Base-by-base conservation (phyloP, 2,797 vertebrate species). In the Crypturellus tataupa region DNA sequence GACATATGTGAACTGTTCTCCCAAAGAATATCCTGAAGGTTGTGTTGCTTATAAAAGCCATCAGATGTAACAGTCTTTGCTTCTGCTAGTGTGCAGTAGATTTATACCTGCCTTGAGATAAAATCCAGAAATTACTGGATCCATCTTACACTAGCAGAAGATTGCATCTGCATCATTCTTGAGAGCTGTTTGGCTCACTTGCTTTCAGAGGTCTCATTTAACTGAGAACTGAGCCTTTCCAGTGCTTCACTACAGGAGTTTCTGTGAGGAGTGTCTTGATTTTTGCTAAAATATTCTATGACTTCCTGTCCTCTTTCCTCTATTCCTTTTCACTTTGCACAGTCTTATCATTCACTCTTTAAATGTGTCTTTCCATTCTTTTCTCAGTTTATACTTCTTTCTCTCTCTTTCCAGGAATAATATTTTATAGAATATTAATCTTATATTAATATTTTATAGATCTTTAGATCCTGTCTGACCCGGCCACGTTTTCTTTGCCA, bases 1-100 rank as follows among this genome's bases (percentile, higher is more conserved):
- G 83, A 91, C 85, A 94, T 68, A 88, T 77, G 56, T 71, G 83
- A 93, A 90, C 60, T 77, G 73, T 67, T 93, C 85, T 94, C 68
- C 83, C 77, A 90, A 86, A 79, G 51, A 24, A 70, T 91, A 76
- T 20, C 31, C 87, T 80, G 89, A 79, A 92, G 70, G 44, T n/a
- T 92, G 40, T 77, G 63, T 37, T 51, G 79, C 87, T 90, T 84
- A 64, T 24, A 86, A 80, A 92, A 94, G 77, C 82, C 46, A 91
- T 88, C 51, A 73, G 47, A 80, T 68, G 63, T 55, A 94, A 86
- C 47, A 91, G 82, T 88, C 80, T 71, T 71, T 49, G 35, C 9
- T 71, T 71, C 25, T 80, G 60, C 63, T 94, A 33, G 70, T 31
- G 37, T 85, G 2, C 17, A 24, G 89, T 80, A 91, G 60, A 93